Base-by-base conservation (phyloP, 1,140 invertebrate species). In the Drosophila busckii region DNA sequence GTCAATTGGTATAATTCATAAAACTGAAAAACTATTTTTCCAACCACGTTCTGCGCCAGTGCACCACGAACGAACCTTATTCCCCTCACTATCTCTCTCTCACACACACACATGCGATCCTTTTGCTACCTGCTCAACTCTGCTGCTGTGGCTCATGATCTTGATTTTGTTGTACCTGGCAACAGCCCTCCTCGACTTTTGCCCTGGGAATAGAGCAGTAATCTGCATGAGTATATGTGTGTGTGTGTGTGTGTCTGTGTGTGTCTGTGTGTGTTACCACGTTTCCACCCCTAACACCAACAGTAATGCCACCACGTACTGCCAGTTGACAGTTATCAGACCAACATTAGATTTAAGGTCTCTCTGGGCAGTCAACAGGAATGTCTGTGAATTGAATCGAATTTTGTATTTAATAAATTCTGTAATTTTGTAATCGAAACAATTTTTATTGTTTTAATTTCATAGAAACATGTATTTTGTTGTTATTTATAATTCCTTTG, bases 41-140 rank as follows among this genome's bases (percentile, higher is more conserved):
- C 75, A 73, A 75, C 68, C 75, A 73, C 75, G 73, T 75, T 80
- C 50, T 82, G 75, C 59, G 70, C 69, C 48, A 75, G 73, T 82
- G 73, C 73, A 82, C 58, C 55, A 40, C 20, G 19, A n/a, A n/a
- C n/a, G 54, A 45, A 58, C 44, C 50, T 42, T 46, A 29, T 9
- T 46, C 16, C 17, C 26, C 10, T 46, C 16, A 19, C 42, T 5
- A 10, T 25, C 2, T 16, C 26, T 9, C 4, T 38, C 4, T 22
- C 10, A 16, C 20, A 19, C 34, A 17, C n/a, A 5, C 23, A 13
- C 49, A 1, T 32, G 3, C 28, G 46, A 42, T 55, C 50, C 45
- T 49, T 59, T 29, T 45, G 25, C 34, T 42, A 26, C 37, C 34
- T 49, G 53, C 52, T 34, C 29, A 7, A n/a, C n/a, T 25, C 4